Conservation (phyloP, 1,140 invertebrate genomes). For the Phortica variegata region DNA sequence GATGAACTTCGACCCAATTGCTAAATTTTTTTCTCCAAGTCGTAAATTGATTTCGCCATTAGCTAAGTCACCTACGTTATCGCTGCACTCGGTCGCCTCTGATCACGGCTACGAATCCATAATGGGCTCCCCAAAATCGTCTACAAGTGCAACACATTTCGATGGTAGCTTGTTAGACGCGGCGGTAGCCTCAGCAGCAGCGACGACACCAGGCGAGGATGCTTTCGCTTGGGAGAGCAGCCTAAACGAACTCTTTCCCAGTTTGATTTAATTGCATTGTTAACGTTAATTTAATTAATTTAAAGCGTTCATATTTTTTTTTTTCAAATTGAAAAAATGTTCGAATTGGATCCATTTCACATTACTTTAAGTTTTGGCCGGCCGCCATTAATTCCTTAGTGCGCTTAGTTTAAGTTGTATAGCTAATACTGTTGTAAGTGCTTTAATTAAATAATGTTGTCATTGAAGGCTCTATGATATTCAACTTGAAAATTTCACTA, state of each 20-base stretch:
- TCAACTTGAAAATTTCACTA: constrained; percentile 26
- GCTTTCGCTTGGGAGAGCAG: constrained; percentile 45
- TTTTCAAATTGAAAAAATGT: constrained; percentile 34
- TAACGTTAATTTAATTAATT: not conserved
- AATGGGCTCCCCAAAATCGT: constrained; percentile 57
- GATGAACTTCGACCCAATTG: constrained; percentile 47
- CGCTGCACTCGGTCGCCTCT: constrained; percentile 54
- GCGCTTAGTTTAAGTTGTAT: constrained; percentile 26
- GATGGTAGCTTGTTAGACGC: not conserved
- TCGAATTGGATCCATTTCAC: constrained; percentile 7
- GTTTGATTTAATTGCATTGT: constrained; percentile 29
- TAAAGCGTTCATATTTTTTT: constrained; percentile 1
- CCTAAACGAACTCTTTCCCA: constrained; percentile 49
- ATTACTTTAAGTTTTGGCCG: constrained; percentile 28
- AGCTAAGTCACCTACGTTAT: constrained; percentile 43
- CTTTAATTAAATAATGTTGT: constrained; percentile 34
- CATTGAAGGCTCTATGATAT: constrained; percentile 38
- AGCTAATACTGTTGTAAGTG: constrained; percentile 9
- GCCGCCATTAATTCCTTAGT: constrained; percentile 25
- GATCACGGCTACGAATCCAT: constrained; percentile 64
- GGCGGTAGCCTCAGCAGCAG: not conserved
- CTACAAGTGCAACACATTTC: constrained; percentile 17
- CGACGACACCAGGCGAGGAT: constrained; percentile 26
- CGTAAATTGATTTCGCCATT: constrained; percentile 46
- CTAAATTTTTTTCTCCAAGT: constrained; percentile 46